Base-by-base conservation (phyloP, 1,140 invertebrate species). In the Drosophila arawakana region DNA sequence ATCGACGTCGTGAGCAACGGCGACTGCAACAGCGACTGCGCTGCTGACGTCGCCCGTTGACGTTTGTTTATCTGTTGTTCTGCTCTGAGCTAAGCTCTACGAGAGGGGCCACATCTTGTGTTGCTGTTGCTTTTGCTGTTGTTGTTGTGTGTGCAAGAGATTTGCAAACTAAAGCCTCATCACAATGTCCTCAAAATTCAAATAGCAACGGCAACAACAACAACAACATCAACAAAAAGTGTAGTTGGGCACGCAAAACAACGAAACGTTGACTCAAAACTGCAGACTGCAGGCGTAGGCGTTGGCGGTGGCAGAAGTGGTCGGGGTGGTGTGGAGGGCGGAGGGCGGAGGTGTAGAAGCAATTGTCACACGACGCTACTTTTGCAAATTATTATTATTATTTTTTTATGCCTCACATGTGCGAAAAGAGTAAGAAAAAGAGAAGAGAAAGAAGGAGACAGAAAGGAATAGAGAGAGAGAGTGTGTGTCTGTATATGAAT, bases 91-190 rank as follows among this genome's bases (percentile, higher is more conserved):
- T 44, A 9, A 35, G 47, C 35, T 52, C 15, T 52, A 57, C 21
- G 46, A 58, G 73, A 49, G 13, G 65, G 60, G 60, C 47, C 60
- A 75, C 60, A 62, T 72, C 67, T 66, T 76, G 35, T 52, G 61
- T 61, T 21, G 18, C 18, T 21, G 18, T 39, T 57, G 59, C 55
- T 75, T 55, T 39, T 67, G 30, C 47, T 59, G 54, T 46, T 74
- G 65, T 67, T 43, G 66, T 39, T 84, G 63, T 80, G 80, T 88
- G 73, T 71, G 76, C 78, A 89, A 83, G 72, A 89, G 84, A 89
- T 89, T 89, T 89, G 84, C 84, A 89, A 89, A 90, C 84, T 89
- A 89, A 89, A 89, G 84, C 80, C 84, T 89, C 84, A 89, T 90
- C 84, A 89, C 84, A 89, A 89, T 89, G 84, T 89, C 84, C 84